These are phyloP conservation scores for Paramormyrops kingsleyae DNA, from an alignment of 2,113 vertebrate species.

Conservation along the genomic window DNA sequence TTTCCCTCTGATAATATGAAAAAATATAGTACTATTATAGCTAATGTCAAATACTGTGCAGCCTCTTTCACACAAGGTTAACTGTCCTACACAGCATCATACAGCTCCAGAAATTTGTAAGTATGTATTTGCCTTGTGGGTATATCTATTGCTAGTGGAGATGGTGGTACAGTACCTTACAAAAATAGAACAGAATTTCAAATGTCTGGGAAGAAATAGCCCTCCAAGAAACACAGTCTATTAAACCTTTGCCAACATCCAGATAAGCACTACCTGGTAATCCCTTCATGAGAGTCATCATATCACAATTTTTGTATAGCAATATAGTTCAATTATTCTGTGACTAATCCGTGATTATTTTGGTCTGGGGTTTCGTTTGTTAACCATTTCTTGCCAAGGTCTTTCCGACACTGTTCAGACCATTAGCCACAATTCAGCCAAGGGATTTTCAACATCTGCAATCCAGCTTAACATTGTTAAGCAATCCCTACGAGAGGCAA, in stretches of 20 bases:
- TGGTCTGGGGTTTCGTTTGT: background rate
- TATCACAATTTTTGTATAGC: background rate
- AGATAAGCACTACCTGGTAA: background rate
- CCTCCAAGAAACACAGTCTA: background rate
- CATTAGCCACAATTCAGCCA: background rate
- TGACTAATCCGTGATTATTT: background rate
- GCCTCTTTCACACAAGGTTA: background rate
- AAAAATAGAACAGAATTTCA: background rate
- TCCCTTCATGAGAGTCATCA: background rate
- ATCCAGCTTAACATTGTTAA: background rate
- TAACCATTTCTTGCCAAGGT: background rate
- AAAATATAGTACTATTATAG: background rate
- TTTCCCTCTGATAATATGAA: background rate
- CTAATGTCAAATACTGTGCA: background rate
- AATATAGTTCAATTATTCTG: background rate
- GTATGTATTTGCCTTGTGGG: background rate
- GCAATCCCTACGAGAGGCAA: background rate
- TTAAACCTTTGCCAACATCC: background rate
- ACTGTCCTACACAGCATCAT: background rate
- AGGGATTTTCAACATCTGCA: background rate
- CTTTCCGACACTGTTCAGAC: background rate
- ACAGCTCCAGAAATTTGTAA: background rate
- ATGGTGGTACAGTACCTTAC: background rate
- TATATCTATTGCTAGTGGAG: background rate
- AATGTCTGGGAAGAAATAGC: background rate